These are phyloP conservation scores for Alloscopus bannaensis DNA, from an alignment of 2,888 invertebrate genomes.

Conservation along the genomic window DNA sequence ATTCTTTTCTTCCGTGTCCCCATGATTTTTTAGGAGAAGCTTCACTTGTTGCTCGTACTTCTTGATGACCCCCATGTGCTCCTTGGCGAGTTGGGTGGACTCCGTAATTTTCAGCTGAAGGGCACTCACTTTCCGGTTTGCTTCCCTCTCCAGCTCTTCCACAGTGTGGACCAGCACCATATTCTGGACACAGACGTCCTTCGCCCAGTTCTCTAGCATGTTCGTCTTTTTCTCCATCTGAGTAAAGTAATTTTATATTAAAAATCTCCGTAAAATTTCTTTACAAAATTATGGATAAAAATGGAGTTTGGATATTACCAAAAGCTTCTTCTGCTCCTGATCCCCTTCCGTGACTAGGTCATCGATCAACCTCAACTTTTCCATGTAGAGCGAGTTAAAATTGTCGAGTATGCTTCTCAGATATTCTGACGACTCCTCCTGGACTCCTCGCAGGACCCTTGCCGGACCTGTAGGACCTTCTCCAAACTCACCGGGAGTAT, in stretches of 20 bases:
- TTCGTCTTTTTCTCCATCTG: slow-evolving; percentile 68
- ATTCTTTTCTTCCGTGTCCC: slow-evolving; percentile 59
- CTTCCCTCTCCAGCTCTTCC: slow-evolving; percentile 82
- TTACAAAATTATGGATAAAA: too few species aligned
- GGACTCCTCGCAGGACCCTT: too few species aligned
- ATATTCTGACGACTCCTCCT: slow-evolving; percentile 44
- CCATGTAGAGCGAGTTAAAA: slow-evolving; percentile 62
- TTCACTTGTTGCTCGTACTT: slow-evolving; percentile 71
- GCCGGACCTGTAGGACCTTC: not conserved
- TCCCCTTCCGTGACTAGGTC: slow-evolving; percentile 46
- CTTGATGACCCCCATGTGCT: slow-evolving; percentile 69
- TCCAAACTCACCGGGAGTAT: not conserved
- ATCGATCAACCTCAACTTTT: slow-evolving; percentile 61
- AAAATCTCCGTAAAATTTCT: slow-evolving; percentile 3
- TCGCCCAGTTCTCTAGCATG: slow-evolving; percentile 71
- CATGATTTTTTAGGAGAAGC: slow-evolving; percentile 61
- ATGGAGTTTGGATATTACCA: slow-evolving; percentile 41
- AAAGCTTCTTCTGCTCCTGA: slow-evolving; percentile 40
- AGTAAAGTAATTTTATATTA: slow-evolving; percentile 9
- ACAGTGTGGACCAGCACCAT: slow-evolving; percentile 81
- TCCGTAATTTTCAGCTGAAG: slow-evolving; percentile 78
- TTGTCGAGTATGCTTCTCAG: slow-evolving; percentile 53
- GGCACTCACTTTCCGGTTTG: slow-evolving; percentile 79
- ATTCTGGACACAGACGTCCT: slow-evolving; percentile 78
- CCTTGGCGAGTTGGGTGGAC: slow-evolving; percentile 75